Evolutionary conservation across 1,140 invertebrate species (phyloP), one percentile per base, ranked within the genome.

Genomic region (Nasonia vitripennis): DNA sequence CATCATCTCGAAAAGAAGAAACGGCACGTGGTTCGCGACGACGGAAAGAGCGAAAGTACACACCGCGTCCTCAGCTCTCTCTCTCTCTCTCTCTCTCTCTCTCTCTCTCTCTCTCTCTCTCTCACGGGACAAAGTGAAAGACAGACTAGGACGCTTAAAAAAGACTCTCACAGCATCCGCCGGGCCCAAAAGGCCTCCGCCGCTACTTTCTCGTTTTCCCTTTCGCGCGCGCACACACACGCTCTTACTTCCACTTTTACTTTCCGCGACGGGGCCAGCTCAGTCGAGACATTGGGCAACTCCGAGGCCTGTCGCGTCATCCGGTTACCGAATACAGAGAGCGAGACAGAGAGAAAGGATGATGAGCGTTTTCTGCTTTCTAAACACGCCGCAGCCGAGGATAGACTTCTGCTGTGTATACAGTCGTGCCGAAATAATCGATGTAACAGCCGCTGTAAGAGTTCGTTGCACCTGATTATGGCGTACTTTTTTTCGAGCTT

Each of bases 181-280:
- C 14, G 9, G 27, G 55, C 34, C 27, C 2, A 75, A 67, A 75
- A 34, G 41, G 48, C 27, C 14, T 34, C 14, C 73, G 7, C 2
- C 7, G 14, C 31, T 45, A 11, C 31, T 75, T 71, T 48, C 12
- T 12, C 84, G 73, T 34, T 78, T 86, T 82, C 74, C 45, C 80
- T 83, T 83, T 83, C 75, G 41, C 48, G 27, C 45, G n/a, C 9
- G 62, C 23, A 5, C 78, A 5, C 78, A 74, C 37, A 23, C 34
- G 51, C 83, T 45, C 45, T 71, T 27, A n/a, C 9, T 62, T 23
- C 79, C 62, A 81, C 84, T 86, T 81, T 86, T 81, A 81, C 79
- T 86, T 86, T 86, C 48, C 2, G 27, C n/a, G 10, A 14, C 23
- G 68, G 81, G 45, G 23, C 27, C 34, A 37, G 34, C 73, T 9